Base-by-base conservation (phyloP, 1,140 invertebrate species). In the Atta cephalotes region DNA sequence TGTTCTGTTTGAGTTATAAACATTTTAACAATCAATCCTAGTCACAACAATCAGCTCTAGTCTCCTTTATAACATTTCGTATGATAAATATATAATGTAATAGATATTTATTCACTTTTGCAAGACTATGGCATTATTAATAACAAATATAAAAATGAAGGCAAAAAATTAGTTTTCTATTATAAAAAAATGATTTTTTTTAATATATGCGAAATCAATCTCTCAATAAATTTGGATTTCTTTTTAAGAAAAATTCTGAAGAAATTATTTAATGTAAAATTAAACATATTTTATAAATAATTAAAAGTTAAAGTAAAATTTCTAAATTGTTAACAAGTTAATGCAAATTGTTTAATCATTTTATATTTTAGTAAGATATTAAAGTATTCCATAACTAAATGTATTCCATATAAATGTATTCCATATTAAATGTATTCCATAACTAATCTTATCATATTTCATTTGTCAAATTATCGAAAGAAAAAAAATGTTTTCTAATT, bases 281-380 rank as follows among this genome's bases (percentile, higher is more conserved):
- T 35, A 56, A 74, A 56, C 4, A 53, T 7, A 35, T 2, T 3
- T 31, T 31, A 31, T 31, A 56, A 31, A 72, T 21, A 74, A 58
- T 56, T 74, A n/a, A 56, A 56, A n/a, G 3, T 74, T 58, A 4
- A 21, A 31, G 7, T 72, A 72, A 72, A 72, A n/a, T 21, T 72
- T 53, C 12, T 31, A 7, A 35, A 56, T 7, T 14, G 10, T 68
- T 66, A 66, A 35, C 18, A 35, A 3, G 18, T 53, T 31, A 56
- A 35, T 14, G 45, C 25, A 25, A 31, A n/a, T 31, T 72, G 53
- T 56, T 31, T 3, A 74, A 35, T 31, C 5, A 12, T 74, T 53
- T 70, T 70, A 14, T 3, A 18, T 68, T 39, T 68, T 70, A 21
- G 6, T 28, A 28, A 78, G 25, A 21, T 25, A 78, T 65, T 28